Percentiles rank a stretch among this genome's conserved stretches.
phyloP scores from a whole-genome alignment of 1,140 invertebrate species.

The Fopius arisanus region DNA sequence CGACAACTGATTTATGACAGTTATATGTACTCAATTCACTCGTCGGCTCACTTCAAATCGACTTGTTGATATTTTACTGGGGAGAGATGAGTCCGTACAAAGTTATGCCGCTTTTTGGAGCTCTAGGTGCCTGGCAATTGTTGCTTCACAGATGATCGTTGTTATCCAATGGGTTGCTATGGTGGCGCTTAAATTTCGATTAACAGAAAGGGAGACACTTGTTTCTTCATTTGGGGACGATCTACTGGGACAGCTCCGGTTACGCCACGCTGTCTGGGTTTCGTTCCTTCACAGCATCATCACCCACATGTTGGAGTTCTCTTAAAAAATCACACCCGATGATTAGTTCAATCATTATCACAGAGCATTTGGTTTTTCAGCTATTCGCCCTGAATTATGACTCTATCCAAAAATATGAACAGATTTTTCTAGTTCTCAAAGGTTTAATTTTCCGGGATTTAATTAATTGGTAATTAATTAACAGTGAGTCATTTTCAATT shows the following conservation, averaged over 20 bases:
- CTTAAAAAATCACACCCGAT: neutral
- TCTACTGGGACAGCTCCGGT: conserved; percentile 41
- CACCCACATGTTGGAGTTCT: neutral
- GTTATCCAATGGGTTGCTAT: conserved; percentile 20
- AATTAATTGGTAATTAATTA: too few species aligned
- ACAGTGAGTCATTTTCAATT: too few species aligned
- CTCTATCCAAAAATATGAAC: too few species aligned
- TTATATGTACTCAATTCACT: neutral
- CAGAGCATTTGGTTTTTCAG: too few species aligned
- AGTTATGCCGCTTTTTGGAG: neutral
- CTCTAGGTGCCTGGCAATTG: conserved; percentile 17
- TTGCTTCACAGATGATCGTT: conserved; percentile 29
- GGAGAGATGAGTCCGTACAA: neutral
- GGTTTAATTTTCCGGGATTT: too few species aligned
- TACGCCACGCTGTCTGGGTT: conserved; percentile 52
- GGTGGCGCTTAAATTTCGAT: conserved; percentile 41
- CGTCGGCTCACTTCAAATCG: neutral
- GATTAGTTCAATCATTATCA: neutral
- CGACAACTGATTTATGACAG: neutral
- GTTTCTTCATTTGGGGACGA: conserved; percentile 18
- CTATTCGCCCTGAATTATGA: too few species aligned
- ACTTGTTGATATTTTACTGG: neutral
- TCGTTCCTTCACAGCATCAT: conserved; percentile 44
- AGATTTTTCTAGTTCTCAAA: too few species aligned
- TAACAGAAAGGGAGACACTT: neutral